These are phyloP conservation scores for Agraylea sexmaculata DNA, from an alignment of 1,140 invertebrate species.

Conservation along the genomic window DNA sequence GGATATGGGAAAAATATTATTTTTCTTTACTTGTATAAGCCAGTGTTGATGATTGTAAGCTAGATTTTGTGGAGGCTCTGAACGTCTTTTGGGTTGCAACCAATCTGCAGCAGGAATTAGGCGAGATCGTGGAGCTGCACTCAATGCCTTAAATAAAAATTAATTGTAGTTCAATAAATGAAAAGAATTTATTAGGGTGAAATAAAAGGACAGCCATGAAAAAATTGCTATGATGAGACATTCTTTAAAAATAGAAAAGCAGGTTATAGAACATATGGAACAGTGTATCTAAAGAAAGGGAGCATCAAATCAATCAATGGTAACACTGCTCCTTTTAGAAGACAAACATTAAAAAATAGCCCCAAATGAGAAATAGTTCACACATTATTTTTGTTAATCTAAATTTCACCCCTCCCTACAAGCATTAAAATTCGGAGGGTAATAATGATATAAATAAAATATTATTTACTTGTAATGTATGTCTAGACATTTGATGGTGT, in stretches of 20 bases:
- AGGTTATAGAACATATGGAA: too few relatives aligned
- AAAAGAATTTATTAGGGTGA: too few relatives aligned
- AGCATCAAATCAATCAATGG: too few relatives aligned
- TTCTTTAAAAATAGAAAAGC: too few relatives aligned
- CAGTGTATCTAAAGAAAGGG: too few relatives aligned
- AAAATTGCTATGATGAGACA: too few relatives aligned
- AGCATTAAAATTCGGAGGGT: background rate
- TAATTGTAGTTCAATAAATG: constrained; percentile 2
- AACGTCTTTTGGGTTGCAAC: constrained; percentile 55
- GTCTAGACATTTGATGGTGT: constrained; percentile 55
- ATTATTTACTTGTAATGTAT: constrained; percentile 49
- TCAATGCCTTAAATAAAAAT: constrained; percentile 43
- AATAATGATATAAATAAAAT: background rate
- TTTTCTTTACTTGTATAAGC: constrained; percentile 72
- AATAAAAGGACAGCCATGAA: too few relatives aligned
- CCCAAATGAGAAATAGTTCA: too few relatives aligned
- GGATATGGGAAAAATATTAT: constrained; percentile 6
- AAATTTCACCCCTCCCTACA: background rate
- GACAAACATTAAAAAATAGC: too few relatives aligned
- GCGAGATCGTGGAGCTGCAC: constrained; percentile 61
- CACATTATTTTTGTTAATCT: too few relatives aligned
- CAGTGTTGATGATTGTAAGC: constrained; percentile 78
- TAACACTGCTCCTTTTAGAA: too few relatives aligned
- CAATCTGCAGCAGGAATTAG: constrained; percentile 57
- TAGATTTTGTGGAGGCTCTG: constrained; percentile 50